phyloP scores from a whole-genome alignment of 1,140 invertebrate genomes.

The Stegodyphus dumicola region DNA sequence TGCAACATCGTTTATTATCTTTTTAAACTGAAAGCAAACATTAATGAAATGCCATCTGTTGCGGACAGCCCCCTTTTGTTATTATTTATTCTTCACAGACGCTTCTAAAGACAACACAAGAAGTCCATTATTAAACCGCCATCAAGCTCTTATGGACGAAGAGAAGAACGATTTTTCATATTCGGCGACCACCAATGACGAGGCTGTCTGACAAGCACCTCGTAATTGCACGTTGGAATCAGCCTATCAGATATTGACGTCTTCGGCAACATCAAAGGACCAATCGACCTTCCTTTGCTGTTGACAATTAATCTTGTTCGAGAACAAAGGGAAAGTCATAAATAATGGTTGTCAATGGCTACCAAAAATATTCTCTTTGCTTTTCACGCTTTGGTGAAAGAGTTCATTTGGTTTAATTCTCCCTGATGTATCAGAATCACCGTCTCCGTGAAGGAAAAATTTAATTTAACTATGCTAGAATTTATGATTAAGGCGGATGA shows the following conservation, averaged over 20 bases:
- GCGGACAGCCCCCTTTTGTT: constrained; percentile 9
- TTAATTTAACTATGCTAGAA: too few relatives aligned
- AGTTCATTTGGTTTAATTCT: constrained; percentile 19
- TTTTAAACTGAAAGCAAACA: constrained; percentile 31
- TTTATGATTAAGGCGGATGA: too few relatives aligned
- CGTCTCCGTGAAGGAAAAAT: too few relatives aligned
- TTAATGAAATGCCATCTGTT: constrained; percentile 35
- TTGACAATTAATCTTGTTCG: constrained; percentile 43
- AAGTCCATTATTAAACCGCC: constrained; percentile 13
- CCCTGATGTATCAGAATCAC: too few relatives aligned
- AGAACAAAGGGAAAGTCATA: constrained; percentile 33
- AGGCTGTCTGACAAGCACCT: neutral
- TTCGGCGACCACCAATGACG: constrained; percentile 40
- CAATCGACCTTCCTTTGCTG: constrained; percentile 16
- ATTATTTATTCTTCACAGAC: constrained; percentile 3
- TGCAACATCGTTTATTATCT: constrained; percentile 9
- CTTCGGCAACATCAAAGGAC: constrained; percentile 44
- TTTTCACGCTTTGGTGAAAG: constrained; percentile 23
- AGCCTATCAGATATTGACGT: constrained; percentile 42
- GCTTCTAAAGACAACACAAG: neutral
- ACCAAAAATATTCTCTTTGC: neutral
- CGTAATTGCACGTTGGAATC: neutral
- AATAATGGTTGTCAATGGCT: constrained; percentile 49
- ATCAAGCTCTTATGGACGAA: neutral
- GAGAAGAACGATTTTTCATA: constrained; percentile 24